Percentiles rank a stretch among this genome's conserved stretches.
These are phyloP conservation scores for Oopsacas minuta DNA, from an alignment of 37 sponge, comb jelly and placozoan genomes.

Conservation along the genomic window DNA sequence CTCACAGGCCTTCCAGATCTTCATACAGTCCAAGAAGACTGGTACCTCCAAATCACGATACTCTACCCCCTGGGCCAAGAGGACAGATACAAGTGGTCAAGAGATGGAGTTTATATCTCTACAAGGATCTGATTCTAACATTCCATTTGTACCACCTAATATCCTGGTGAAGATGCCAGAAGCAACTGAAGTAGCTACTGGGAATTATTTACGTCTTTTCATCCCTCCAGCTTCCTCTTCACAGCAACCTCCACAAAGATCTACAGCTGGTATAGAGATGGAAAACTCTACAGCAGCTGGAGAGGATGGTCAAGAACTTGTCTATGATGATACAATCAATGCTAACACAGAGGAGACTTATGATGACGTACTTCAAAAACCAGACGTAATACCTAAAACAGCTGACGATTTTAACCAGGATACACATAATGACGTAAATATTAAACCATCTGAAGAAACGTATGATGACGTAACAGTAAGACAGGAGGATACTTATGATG, in stretches of 20 bases:
- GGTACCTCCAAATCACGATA: neutral
- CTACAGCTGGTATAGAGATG: neutral
- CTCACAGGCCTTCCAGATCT: neutral
- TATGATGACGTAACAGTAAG: constrained; percentile 8
- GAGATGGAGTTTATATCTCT: neutral
- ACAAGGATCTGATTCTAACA: neutral
- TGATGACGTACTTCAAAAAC: neutral
- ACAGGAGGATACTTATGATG: neutral
- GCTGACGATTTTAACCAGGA: neutral
- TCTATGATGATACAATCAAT: neutral
- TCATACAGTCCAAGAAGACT: neutral
- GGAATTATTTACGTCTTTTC: neutral
- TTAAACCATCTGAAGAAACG: neutral
- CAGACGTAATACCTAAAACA: neutral
- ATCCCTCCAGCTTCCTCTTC: neutral
- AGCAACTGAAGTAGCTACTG: neutral
- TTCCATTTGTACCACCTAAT: neutral
- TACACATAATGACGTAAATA: neutral
- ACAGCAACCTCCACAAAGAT: neutral
- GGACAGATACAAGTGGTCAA: neutral
- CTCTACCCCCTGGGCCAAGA: constrained; percentile 8
- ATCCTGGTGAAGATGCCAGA: constrained; percentile 1
- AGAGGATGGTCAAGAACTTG: neutral
- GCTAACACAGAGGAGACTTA: neutral
- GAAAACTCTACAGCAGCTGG: neutral